Conservation (phyloP, 1,140 invertebrate genomes). For the Zaprionus tsacasi region DNA sequence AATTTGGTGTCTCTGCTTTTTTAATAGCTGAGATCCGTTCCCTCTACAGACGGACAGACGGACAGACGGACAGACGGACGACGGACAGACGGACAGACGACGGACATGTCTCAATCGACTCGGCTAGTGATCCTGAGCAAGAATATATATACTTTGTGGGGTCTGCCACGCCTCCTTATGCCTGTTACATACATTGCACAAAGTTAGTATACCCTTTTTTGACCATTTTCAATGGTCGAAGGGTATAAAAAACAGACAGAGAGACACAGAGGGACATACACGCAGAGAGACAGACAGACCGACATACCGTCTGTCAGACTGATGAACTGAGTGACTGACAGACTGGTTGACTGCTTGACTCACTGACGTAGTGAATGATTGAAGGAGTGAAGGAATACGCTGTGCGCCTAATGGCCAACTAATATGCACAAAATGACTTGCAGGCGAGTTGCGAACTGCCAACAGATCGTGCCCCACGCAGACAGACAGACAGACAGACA, state of each 20-base stretch:
- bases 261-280: neutral
- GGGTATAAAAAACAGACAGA: no score
- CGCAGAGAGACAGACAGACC: neutral
- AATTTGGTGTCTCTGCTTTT: no score
- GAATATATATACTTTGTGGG: no score
- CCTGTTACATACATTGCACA: no score
- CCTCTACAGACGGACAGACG: no score
- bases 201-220: no score
- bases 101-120: no score
- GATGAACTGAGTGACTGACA: conserved; percentile 30
- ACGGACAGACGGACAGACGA: no score
- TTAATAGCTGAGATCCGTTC: no score
- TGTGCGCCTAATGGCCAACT: conserved; percentile 79
- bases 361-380: conserved; percentile 13
- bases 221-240: no score
- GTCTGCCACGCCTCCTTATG: no score
- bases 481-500: conserved; percentile 3
- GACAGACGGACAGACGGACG: conserved; percentile 27
- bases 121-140: no score
- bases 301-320: conserved; percentile 8
- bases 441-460: conserved; percentile 72
- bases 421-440: conserved; percentile 81
- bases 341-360: conserved; percentile 24
- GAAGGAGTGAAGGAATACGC: conserved; percentile 38
- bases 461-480: conserved; percentile 45